Percentiles rank a stretch among this genome's conserved stretches.
phyloP scores from a whole-genome alignment of 2,888 invertebrate species.

The Leptinotarsa rubiginosa region DNA sequence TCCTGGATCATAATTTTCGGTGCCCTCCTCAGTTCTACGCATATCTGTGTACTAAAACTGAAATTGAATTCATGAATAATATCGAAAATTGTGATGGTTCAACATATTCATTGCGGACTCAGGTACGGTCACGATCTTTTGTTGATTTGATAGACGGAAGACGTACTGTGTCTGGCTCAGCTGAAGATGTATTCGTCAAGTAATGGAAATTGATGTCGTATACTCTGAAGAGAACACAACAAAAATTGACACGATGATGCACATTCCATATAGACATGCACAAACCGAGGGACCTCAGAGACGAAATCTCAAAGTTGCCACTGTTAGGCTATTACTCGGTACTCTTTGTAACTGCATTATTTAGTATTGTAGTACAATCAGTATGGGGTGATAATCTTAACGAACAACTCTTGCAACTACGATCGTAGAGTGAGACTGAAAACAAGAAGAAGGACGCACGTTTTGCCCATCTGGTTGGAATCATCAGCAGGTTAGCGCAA shows the following conservation, averaged over 20 bases:
- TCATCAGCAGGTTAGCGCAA: too few relatives aligned
- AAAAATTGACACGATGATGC: too few relatives aligned
- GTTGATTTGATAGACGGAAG: slow-evolving; percentile 1
- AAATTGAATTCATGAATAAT: too few relatives aligned
- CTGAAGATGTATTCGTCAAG: neutral
- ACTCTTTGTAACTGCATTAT: neutral
- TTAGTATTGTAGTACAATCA: slow-evolving; percentile 21
- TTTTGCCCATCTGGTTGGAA: too few relatives aligned
- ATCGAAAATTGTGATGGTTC: too few relatives aligned
- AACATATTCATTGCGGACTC: neutral
- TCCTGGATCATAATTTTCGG: too few relatives aligned
- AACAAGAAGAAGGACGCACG: too few relatives aligned
- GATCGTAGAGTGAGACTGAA: accelerated
- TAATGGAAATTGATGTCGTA: neutral
- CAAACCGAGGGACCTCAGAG: neutral
- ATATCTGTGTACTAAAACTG: too few relatives aligned
- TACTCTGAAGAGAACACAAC: too few relatives aligned
- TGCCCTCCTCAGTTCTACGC: too few relatives aligned
- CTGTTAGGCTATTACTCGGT: neutral
- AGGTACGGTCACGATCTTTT: slow-evolving; percentile 28
- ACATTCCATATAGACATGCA: too few relatives aligned
- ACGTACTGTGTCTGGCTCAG: slow-evolving; percentile 19
- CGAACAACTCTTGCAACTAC: neutral
- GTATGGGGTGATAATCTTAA: slow-evolving; percentile 15
- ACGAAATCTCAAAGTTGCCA: neutral